Percentiles rank a stretch among this genome's conserved stretches.
phyloP scores from a whole-genome alignment of 2,113 vertebrate species.

The Cygnus buccinator region DNA sequence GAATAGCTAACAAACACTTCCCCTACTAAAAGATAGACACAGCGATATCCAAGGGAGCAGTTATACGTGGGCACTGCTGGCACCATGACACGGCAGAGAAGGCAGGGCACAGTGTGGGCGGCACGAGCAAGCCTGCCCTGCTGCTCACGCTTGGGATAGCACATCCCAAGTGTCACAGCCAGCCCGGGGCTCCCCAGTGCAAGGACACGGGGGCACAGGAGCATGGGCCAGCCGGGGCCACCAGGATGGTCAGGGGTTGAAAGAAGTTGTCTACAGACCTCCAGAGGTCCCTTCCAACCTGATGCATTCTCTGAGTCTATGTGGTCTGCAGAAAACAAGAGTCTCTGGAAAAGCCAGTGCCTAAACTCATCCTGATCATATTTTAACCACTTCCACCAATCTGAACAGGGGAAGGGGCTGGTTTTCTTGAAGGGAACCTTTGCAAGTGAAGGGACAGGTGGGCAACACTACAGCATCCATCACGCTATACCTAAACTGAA shows the following conservation, averaged over 20 bases:
- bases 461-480: background rate
- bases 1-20: background rate
- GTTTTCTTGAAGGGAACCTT: background rate
- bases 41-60: rapidly evolving
- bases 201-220: background rate
- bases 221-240: background rate
- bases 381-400: background rate
- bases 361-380: too few relatives aligned
- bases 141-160: background rate
- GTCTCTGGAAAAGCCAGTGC: background rate
- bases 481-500: background rate
- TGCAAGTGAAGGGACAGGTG: background rate
- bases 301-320: background rate
- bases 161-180: background rate
- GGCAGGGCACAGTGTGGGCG: rapidly evolving
- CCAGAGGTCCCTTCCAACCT: background rate
- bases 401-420: background rate
- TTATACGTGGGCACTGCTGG: background rate
- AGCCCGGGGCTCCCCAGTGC: background rate
- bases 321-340: background rate
- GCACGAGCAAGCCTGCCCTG: background rate
- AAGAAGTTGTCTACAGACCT: background rate
- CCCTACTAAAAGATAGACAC: background rate
- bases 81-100: background rate
- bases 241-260: background rate